Evolutionary conservation across 1,140 invertebrate genomes (phyloP).

Genomic region (Acyrthosiphon pisum): DNA sequence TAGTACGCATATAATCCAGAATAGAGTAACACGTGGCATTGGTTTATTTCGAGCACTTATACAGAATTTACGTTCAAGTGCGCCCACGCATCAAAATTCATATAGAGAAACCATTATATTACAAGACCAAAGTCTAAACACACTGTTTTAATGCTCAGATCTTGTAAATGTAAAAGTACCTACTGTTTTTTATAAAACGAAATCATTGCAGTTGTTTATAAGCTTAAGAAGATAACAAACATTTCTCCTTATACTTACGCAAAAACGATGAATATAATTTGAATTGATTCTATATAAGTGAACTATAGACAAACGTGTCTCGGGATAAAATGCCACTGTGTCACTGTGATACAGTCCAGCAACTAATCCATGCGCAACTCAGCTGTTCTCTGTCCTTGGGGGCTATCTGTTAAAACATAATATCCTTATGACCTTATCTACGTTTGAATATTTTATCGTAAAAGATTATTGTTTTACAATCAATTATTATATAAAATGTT

Average conservation of each 20-base stretch:
- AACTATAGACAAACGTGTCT: no score
- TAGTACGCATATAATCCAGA: neutral
- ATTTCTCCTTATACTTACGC: neutral
- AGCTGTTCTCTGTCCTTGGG: neutral
- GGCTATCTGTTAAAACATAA: neutral
- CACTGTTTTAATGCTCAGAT: neutral
- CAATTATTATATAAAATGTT: neutral
- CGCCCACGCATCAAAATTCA: neutral
- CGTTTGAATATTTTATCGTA: neutral
- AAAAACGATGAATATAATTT: no score
- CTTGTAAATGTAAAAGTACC: neutral
- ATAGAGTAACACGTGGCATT: neutral
- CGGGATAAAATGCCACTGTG: neutral
- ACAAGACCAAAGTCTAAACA: neutral
- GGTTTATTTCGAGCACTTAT: neutral
- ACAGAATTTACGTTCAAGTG: neutral
- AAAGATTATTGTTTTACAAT: neutral
- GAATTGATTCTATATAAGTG: no score
- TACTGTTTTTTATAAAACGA: neutral
- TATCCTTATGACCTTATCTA: no score
- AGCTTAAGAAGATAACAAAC: neutral
- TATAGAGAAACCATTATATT: neutral
- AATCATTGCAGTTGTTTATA: neutral
- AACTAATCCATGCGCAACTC: neutral
- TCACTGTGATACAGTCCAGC: neutral